Evolutionary conservation across 2,113 vertebrate species (phyloP), one percentile per base, ranked within the genome.

Genomic region (Picathartes gymnocephalus): DNA sequence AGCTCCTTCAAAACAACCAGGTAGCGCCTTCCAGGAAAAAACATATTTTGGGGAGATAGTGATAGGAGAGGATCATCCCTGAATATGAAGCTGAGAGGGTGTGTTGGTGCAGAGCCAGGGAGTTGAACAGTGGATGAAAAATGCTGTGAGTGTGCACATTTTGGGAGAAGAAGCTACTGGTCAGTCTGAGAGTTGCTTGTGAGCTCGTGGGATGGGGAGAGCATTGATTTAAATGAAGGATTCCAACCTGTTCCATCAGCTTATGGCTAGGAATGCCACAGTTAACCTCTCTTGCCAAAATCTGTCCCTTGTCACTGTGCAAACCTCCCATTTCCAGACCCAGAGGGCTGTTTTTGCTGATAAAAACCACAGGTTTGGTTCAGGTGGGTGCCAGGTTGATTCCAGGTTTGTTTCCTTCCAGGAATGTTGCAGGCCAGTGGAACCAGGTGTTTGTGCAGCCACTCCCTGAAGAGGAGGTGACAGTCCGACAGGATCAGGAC

Each of bases 371-470:
- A 2, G 16, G 22, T 61, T 54, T 47, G 35, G 39, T 76, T 83
- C 50, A 9, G 56, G 53, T 42, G 25, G 56, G 45, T 6, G 42
- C 42, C 30, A 35, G 31, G 30, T 21, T 88, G 64, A 47, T 40
- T 17, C n/a, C 28, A 33, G 9, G 15, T 23, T 77, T 71, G n/a
- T 33, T 87, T 77, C 39, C 40, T 70, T 81, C 4, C 80, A 99
- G 99, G 92, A 99, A 99, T 57, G 82, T 98, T 2, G 98, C 98
- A 1, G 99, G 98, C 14, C 99, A 99, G 97, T 99, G 99, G 99
- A 99, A 99, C 97, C 98, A 99, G 74, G 99, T 99, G 71, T 99
- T 99, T 88, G 98, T 99, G 87, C 99, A 99, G 94, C 98, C 98
- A 0, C 95, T 98, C 35, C 99, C 99, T 30, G 98, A 99, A 20